A percentile compares a stretch with the other conserved stretches of the same genome.
phyloP scores from a whole-genome alignment of 1,140 invertebrate genomes.

The Panagrolaimus sp. region DNA sequence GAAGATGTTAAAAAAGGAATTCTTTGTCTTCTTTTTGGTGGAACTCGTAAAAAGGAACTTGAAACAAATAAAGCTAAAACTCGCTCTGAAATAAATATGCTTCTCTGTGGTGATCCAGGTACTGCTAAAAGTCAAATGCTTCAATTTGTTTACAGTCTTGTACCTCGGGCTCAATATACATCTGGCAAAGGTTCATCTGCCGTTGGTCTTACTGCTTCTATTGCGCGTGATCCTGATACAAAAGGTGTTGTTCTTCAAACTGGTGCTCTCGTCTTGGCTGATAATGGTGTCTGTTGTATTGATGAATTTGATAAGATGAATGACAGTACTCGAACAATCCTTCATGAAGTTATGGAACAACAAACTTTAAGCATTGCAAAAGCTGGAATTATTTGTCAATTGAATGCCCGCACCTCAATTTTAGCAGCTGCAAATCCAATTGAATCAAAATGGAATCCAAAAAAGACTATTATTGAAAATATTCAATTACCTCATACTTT shows the following conservation, averaged over 20 bases:
- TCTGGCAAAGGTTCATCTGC: slow-evolving; percentile 77
- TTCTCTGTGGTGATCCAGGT: slow-evolving; percentile 96
- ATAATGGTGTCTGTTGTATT: slow-evolving; percentile 98
- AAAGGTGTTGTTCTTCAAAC: slow-evolving; percentile 63
- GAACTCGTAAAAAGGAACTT: slow-evolving; percentile 73
- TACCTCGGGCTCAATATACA: slow-evolving; percentile 71
- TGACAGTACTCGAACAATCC: slow-evolving; percentile 71
- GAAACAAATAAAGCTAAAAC: slow-evolving; percentile 43
- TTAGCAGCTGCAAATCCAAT: slow-evolving; percentile 95
- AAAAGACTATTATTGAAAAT: slow-evolving; percentile 89
- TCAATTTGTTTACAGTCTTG: slow-evolving; percentile 90
- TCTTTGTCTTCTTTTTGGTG: slow-evolving; percentile 88
- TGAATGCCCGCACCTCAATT: slow-evolving; percentile 95
- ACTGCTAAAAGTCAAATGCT: slow-evolving; percentile 96
- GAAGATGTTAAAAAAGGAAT: slow-evolving; percentile 98
- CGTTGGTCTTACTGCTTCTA: slow-evolving; percentile 95
- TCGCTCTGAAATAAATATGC: slow-evolving; percentile 78
- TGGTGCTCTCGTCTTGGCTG: slow-evolving; percentile 88
- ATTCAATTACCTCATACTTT: slow-evolving; percentile 92
- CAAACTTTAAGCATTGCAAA: slow-evolving; percentile 98
- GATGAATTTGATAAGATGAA: slow-evolving; percentile 99
- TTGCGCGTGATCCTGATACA: slow-evolving; percentile 95
- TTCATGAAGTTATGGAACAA: slow-evolving; percentile 72
- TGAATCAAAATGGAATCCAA: slow-evolving; percentile 97
- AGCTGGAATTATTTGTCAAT: slow-evolving; percentile 95